Evolutionary conservation across 1,140 invertebrate genomes (phyloP), one percentile per base, ranked within the genome.

Genomic region (Asbolus verrucosus): DNA sequence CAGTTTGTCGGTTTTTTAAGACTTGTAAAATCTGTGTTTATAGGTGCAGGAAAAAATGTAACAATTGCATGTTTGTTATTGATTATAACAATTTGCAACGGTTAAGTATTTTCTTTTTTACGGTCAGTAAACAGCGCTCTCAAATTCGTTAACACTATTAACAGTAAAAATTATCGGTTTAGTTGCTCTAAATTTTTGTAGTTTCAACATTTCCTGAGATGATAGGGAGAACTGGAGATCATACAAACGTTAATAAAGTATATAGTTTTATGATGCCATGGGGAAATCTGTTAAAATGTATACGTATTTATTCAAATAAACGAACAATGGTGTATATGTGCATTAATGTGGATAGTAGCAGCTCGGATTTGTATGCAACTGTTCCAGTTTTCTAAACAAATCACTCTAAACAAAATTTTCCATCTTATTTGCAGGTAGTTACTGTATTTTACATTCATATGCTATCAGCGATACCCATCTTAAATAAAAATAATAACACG

Each of bases 251-350:
- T 63, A 63, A 39, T 63, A 39, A 63, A 63, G 41, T 63, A 63
- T 63, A 36, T 41, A 33, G 13, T 41, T 63, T 39, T 63, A 63
- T 21, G 21, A 21, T 16, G 14, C 61, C 61, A 6, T 11, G 18
- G 61, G 61, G 61, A 63, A 63, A 21, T 31, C 15, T 63, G 33
- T 27, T 21, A 24, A 41, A 63, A 63, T 63, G 39, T 63, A 63
- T 63, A 15, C 33, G 61, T 21, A 16, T 63, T 63, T 63, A 63
- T 63, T 39, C 30, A 62, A 11, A 62, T 62, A 63, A 39, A 38
- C 13, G 16, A 63, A 63, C 33, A 63, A 63, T 38, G 24, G 31
- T 62, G 14, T 36, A n/a, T 27, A 8, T 46, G 16, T n/a, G 27
- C 19, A 14, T 6, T 54, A 27, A 54, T 13, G 21, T 14, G 6